Evolutionary conservation across 2,797 vertebrate genomes (phyloP).

Genomic region (Heliangelus exortis): DNA sequence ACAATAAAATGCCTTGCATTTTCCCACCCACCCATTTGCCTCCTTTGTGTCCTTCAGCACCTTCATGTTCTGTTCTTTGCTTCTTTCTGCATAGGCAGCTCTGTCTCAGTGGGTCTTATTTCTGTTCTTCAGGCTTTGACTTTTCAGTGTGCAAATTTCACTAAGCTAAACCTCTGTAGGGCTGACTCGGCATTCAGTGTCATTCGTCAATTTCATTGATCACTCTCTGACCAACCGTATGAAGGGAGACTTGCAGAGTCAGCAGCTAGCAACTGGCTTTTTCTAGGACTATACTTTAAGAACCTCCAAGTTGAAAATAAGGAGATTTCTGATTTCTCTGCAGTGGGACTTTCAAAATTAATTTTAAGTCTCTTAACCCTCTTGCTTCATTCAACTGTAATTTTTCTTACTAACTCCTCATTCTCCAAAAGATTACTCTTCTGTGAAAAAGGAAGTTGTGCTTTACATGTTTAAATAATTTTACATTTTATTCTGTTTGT

Average conservation of each 20-base stretch:
- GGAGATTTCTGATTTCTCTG: conserved; percentile 26
- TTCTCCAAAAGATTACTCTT: conserved; percentile 43
- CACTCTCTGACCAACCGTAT: neutral
- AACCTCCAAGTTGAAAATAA: conserved; percentile 58
- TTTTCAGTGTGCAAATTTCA: conserved; percentile 36
- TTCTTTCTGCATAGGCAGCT: conserved; percentile 10
- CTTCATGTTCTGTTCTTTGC: neutral
- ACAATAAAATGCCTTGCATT: neutral
- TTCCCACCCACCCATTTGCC: neutral
- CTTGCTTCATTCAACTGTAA: conserved; percentile 45
- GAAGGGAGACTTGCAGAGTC: conserved; percentile 38
- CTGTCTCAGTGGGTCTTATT: neutral
- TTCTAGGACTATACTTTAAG: neutral
- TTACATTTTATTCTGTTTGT: conserved; percentile 46
- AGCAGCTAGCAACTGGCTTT: conserved; percentile 16
- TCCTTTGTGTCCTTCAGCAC: neutral
- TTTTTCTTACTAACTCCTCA: conserved; percentile 53
- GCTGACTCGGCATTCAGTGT: conserved; percentile 62
- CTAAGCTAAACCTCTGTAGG: conserved; percentile 19
- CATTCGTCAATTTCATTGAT: conserved; percentile 73
- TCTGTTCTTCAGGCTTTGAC: conserved; percentile 9
- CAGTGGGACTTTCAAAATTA: conserved; percentile 43
- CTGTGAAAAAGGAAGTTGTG: conserved; percentile 27
- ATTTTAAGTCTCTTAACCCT: neutral
- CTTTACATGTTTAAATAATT: conserved; percentile 66